Evolutionary conservation across 2,797 vertebrate species (phyloP), one percentile per base, ranked within the genome.

Genomic region (Pagetopsis macropterus): DNA sequence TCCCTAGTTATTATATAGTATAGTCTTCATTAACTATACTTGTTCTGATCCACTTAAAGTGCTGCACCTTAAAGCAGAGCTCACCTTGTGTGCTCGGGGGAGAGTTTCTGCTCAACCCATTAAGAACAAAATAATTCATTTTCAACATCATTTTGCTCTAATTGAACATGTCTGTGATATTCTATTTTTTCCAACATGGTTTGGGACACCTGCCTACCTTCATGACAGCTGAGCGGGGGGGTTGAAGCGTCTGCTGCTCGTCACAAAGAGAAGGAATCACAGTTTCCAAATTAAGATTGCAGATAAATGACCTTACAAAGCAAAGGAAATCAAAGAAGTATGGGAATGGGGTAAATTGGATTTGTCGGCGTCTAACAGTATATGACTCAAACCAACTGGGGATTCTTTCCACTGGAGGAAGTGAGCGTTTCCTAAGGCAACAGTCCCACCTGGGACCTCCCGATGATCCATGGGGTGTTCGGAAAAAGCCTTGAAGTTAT

Each of bases 401-500:
- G 87, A 93, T 93, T 94, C 89, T 93, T 85, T 90, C 84, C 88
- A 85, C 91, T 81, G 81, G 87, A 93, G 91, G 89, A 93, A 91
- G 89, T 88, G 86, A 87, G 84, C 78, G 84, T 94, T 93, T 95
- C 94, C 94, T 94, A 81, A 95, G 94, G 95, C 95, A 79, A 92
- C 84, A 46, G 83, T 75, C 84, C 85, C 94, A 90, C 90, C 80
- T 89, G 95, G 94, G 94, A 94, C 76, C 76, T 86, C 73, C 74
- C 70, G 82, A 89, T 90, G 90, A 93, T 94, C 93, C 91, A 91
- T 83, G 79, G 93, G 93, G 92, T 91, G 87, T 89, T 90, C 58
- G 79, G 82, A 83, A 90, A 94, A 95, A 90, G 90, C 94, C 94
- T 95, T 93, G 91, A 95, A 95, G 94, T 95, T 95, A 95, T 95